A percentile compares a stretch with the other conserved stretches of the same genome.
Evolutionary conservation across 2,888 invertebrate species (phyloP).

Genomic region (Lordiphosa andalusiaca): DNA sequence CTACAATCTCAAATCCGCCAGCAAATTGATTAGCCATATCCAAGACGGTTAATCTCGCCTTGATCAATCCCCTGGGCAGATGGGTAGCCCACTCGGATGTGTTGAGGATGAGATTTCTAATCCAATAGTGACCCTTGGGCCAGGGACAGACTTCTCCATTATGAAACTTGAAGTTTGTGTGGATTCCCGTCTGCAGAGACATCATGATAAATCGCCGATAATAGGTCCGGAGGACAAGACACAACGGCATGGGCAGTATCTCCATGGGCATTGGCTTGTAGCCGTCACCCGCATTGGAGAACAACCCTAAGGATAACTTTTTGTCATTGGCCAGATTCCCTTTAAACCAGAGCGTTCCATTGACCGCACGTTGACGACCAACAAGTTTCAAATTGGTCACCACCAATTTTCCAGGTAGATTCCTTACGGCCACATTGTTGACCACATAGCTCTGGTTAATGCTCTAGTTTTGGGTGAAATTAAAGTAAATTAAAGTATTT

Average conservation of each 20-base stretch:
- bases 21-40: constrained; percentile 22
- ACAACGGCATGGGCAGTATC: constrained; percentile 32
- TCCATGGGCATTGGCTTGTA: constrained; percentile 47
- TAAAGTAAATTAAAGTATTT: no score
- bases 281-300: constrained; percentile 43
- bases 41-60: constrained; percentile 28
- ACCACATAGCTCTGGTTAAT: constrained; percentile 7
- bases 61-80: constrained; percentile 48
- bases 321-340: constrained; percentile 42
- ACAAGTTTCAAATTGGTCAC: constrained; percentile 17
- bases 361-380: constrained; percentile 48
- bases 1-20: constrained; percentile 31
- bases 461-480: not conserved
- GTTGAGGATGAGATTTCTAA: constrained; percentile 40
- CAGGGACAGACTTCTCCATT: constrained; percentile 51
- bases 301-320: constrained; percentile 34
- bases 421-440: constrained; percentile 5
- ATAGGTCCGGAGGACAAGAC: constrained; percentile 37
- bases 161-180: constrained; percentile 44
- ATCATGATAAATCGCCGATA: constrained; percentile 41
- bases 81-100: constrained; percentile 47
- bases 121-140: constrained; percentile 46
- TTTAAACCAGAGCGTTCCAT: constrained; percentile 38
- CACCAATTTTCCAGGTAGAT: constrained; percentile 15
- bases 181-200: constrained; percentile 30